Base-by-base conservation (phyloP, 2,888 invertebrate genomes). In the Hermodice carunculata region DNA sequence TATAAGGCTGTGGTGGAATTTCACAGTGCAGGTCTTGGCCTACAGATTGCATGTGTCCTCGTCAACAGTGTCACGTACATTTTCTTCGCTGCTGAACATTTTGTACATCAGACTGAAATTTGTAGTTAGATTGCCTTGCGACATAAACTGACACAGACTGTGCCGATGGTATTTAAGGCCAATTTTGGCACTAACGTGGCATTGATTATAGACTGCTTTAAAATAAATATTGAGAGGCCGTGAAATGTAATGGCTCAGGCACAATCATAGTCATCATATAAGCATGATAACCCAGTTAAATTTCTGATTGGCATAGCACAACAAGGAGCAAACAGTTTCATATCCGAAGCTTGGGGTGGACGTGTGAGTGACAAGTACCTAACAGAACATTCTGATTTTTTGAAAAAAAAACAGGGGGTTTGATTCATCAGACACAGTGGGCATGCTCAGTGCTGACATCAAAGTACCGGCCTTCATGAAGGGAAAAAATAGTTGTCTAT, bases 231-330 rank as follows among this genome's bases (percentile, higher is more conserved):
- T 29, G 67, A 76, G 8, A 51, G 70, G n/a, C 71, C 71, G 3
- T 68, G 66, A 44, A 67, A 69, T 34, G 31, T 74, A 3, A 44
- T 26, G 54, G 73, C 74, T 3, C 53, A 73, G 26, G 67, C 70
- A 26, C 60, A 75, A 46, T 74, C 71, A 4, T 77, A 65, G 62
- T 71, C 70, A 3, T 46, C 59, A n/a, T 77, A 75, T 46, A 76
- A 76, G 48, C 71, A 70, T 46, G 66, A 73, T 34, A 73, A 75
- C 44, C 75, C 76, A 17, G 64, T 66, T 1, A 77, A 76, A 48
- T 76, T 67, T 64, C 51, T 77, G 32, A 70, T 75, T 43, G 72
- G 71, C 28, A 73, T 77, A 6, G 67, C 67, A 8, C 76, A 74
- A 17, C 75, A 75, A 53, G 74, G 76, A 8, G 60, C 52, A 28